Conservation (phyloP, 2,113 vertebrate genomes). For the Indicator maculatus region DNA sequence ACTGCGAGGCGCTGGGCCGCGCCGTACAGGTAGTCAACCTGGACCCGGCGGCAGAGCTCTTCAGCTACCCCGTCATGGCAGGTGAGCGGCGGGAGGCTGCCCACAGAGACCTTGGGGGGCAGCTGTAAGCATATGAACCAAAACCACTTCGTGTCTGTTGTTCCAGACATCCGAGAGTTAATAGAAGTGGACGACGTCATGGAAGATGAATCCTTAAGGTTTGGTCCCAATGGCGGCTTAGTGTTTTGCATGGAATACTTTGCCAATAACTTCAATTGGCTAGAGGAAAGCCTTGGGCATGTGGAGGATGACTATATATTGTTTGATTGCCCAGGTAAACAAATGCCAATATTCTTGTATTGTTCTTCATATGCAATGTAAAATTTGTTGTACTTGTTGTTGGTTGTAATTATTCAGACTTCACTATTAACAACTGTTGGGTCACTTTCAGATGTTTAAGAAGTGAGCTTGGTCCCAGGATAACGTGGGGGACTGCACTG, state of each 20-base stretch:
- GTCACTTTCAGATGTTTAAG: not conserved
- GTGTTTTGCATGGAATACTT: conserved; percentile 99
- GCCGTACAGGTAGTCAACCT: conserved; percentile 94
- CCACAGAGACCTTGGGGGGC: rapidly evolving
- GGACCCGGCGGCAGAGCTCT: conserved; percentile 93
- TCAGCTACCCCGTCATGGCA: conserved; percentile 92
- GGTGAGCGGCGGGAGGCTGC: conserved; percentile 70
- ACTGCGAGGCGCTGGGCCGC: conserved; percentile 85
- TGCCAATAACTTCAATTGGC: conserved; percentile 93
- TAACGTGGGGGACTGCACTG: not conserved
- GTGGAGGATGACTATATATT: conserved; percentile 95
- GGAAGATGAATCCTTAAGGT: conserved; percentile 89
- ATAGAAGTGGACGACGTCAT: conserved; percentile 98
- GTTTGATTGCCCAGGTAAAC: conserved; percentile 96
- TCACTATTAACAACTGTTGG: not conserved
- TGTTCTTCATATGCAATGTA: rapidly evolving
- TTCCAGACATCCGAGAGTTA: conserved; percentile 91
- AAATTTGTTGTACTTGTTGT: rapidly evolving
- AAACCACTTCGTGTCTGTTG: not conserved
- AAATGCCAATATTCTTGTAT: rapidly evolving
- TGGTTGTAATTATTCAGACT: rapidly evolving
- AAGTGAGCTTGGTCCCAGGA: not conserved
- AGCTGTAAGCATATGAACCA: rapidly evolving
- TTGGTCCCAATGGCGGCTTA: conserved; percentile 94
- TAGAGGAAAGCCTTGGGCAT: conserved; percentile 90